A percentile compares a stretch with the other conserved stretches of the same genome.
Evolutionary conservation across 2,797 vertebrate species (phyloP).

Genomic region (Rallus crepitans): DNA sequence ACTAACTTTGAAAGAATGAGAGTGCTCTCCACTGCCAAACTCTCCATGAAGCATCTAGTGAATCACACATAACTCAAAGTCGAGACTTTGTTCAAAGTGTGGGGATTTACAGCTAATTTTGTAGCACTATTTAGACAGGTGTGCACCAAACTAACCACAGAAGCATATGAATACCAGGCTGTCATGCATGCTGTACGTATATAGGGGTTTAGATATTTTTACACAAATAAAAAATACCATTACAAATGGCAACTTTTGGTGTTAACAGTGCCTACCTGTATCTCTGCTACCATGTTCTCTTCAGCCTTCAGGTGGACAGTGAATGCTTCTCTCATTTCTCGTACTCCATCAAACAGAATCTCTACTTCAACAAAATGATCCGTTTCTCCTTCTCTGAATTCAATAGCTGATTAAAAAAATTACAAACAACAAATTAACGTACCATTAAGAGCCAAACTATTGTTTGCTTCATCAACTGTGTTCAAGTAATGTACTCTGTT

Average conservation of each 20-base stretch:
- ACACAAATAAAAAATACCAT: not conserved
- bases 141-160: not conserved
- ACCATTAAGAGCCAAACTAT: not conserved
- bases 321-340: slow-evolving; percentile 91
- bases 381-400: slow-evolving; percentile 87
- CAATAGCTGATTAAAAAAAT: slow-evolving; percentile 78
- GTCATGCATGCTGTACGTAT: not conserved
- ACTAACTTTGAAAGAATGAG: not conserved
- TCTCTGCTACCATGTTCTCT: slow-evolving; percentile 90
- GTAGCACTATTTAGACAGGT: not conserved
- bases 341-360: slow-evolving; percentile 86
- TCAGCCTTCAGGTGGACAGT: slow-evolving; percentile 89
- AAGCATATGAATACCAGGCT: not conserved
- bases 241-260: not conserved
- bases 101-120: not conserved
- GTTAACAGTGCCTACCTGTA: slow-evolving; percentile 80
- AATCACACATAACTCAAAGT: not conserved
- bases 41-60: not conserved
- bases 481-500: not conserved
- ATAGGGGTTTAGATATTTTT: not conserved
- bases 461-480: not conserved
- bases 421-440: not conserved
- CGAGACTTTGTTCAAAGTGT: not conserved
- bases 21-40: not conserved
- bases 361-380: slow-evolving; percentile 88